Conservation (phyloP, 2,797 vertebrate genomes). For the Lagorchestes hirsutus region DNA sequence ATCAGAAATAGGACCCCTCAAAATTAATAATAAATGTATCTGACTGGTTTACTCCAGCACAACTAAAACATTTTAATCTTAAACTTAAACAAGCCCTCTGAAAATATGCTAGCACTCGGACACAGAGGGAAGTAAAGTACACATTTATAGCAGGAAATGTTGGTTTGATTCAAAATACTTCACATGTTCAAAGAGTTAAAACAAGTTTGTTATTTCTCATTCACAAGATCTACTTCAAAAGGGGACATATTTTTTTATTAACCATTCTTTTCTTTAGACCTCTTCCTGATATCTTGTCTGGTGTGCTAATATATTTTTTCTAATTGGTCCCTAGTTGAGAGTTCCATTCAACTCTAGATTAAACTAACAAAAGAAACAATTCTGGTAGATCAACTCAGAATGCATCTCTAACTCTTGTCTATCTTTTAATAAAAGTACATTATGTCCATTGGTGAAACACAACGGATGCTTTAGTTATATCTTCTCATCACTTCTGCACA, state of each 20-base stretch:
- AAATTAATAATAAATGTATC: not conserved
- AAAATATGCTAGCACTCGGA: not conserved
- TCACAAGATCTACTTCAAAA: not conserved
- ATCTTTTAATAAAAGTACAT: not conserved
- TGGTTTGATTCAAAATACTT: not conserved
- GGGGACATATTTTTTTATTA: not conserved
- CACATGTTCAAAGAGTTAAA: not conserved
- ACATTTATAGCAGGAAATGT: not conserved
- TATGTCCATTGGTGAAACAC: not conserved
- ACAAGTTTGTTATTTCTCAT: not conserved
- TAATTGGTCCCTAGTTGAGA: not conserved
- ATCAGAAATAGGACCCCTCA: not conserved
- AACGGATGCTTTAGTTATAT: not conserved
- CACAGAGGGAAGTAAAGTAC: not conserved
- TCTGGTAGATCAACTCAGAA: not conserved
- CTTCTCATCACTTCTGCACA: not conserved
- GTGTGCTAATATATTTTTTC: not conserved
- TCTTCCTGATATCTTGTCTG: not conserved
- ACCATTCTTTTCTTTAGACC: not conserved
- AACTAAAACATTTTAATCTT: not conserved
- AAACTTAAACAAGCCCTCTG: not conserved
- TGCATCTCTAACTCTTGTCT: not conserved
- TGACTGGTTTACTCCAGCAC: not conserved
- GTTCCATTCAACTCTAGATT: not conserved
- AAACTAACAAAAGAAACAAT: not conserved